Conservation (phyloP, 2,888 invertebrate species). For the Apocheima hispidaria region DNA sequence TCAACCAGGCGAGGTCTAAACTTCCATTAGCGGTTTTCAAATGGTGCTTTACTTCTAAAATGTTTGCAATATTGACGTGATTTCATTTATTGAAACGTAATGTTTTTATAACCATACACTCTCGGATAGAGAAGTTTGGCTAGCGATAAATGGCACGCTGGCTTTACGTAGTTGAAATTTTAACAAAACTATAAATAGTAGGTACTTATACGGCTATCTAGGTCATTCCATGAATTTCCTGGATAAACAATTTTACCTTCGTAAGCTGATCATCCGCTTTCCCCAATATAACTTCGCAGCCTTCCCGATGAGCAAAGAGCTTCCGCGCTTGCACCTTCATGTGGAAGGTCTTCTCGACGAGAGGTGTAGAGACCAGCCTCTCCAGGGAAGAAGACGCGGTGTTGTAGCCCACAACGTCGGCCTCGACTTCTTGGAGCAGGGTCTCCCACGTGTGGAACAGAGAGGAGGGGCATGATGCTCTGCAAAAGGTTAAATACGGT, state of each 20-base stretch:
- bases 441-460: conserved; percentile 97
- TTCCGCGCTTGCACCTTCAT: conserved; percentile 96
- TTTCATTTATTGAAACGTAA: neutral
- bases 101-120: no score
- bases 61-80: conserved; percentile 25
- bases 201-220: neutral
- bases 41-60: conserved; percentile 23
- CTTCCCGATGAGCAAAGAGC: conserved; percentile 95
- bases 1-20: conserved; percentile 2
- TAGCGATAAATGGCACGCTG: no score
- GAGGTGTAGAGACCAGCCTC: conserved; percentile 92
- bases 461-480: conserved; percentile 91
- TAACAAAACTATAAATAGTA: no score
- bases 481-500: conserved; percentile 57
- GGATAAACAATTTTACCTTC: conserved; percentile 60
- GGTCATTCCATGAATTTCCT: neutral
- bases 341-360: conserved; percentile 95
- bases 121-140: no score
- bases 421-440: conserved; percentile 95
- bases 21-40: conserved; percentile 24
- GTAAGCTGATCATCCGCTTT: conserved; percentile 89
- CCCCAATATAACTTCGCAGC: conserved; percentile 94
- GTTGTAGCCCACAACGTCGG: conserved; percentile 94
- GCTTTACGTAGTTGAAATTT: no score
- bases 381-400: conserved; percentile 94